Evolutionary conservation across 2,888 invertebrate species (phyloP), one percentile per base, ranked within the genome.

Genomic region (Papilio demoleus): DNA sequence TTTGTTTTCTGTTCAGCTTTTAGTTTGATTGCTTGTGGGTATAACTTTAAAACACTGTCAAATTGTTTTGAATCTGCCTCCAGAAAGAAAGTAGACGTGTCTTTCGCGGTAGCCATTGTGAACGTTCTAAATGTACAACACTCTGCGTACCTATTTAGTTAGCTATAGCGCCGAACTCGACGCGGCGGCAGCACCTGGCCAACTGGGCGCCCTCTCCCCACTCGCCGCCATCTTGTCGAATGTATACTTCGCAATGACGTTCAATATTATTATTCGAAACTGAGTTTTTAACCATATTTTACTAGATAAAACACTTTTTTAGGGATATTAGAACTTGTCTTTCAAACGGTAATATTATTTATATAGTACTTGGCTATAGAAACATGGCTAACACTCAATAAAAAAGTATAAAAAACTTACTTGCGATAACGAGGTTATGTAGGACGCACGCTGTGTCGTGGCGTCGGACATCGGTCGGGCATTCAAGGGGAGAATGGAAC

Each of bases 41-140:
- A 98, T 84, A 98, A 94, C 93, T 96, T 96, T 85, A 97, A 94
- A 87, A 98, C 97, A 93, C 96, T 96, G 87, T 96, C 96, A 93
- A 96, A 97, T 93, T 97, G 96, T 90, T 94, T 94, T 85, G 96
- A 95, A 93, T 95, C 96, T 89, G 97, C 98, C 93, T 97, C 96
- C 93, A 96, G 95, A 93, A 98, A 97, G 95, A 98, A 98, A 94
- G 96, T 96, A 92, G 97, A 96, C 93, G 97, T 97, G 94, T 97
- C 97, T 95, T 95, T 96, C 94, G 95, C 95, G 94, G 96, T 95
- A 94, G 96, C 95, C 96, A 96, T 96, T 94, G 95, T 95, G 94
- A 93, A 90, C 92, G 92, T 92, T 93, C 90, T 92, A 92, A 92
- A 92, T 92, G 90, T 92, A 92, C 92, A 91, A 91, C 92, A 90